phyloP scores from a whole-genome alignment of 2,888 invertebrate genomes.

The Halictus quadricinctus region DNA sequence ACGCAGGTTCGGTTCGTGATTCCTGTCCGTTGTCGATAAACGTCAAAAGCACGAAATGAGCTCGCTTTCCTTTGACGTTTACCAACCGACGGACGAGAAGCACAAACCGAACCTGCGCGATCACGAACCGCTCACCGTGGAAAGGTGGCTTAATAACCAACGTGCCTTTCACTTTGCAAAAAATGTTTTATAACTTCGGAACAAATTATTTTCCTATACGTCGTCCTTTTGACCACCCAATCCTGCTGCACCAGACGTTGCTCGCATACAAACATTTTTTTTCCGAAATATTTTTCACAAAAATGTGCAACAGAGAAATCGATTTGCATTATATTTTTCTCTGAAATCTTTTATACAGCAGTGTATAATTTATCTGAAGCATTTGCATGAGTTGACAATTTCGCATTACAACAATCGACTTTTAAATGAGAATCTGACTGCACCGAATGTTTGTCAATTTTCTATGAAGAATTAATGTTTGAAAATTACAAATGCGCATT shows the following conservation, averaged over 20 bases:
- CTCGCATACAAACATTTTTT: not conserved
- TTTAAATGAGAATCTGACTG: not conserved
- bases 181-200: not conserved
- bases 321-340: not conserved
- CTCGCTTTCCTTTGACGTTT: slow-evolving; percentile 17
- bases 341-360: not conserved
- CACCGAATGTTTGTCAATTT: not conserved
- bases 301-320: not conserved
- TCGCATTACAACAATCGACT: not conserved
- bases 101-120: slow-evolving; percentile 15
- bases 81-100: slow-evolving; percentile 14
- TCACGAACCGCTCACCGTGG: not conserved
- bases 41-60: slow-evolving; percentile 19
- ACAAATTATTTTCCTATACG: slow-evolving; percentile 7
- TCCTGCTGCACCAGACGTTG: not conserved
- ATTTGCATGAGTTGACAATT: not conserved
- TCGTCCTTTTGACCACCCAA: not conserved
- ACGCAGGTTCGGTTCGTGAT: slow-evolving; percentile 10
- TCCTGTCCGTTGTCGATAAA: slow-evolving; percentile 16
- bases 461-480: not conserved
- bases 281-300: not conserved
- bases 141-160: slow-evolving; percentile 6
- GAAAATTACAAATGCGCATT: too few relatives aligned
- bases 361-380: too few relatives aligned
- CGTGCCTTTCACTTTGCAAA: slow-evolving; percentile 2